Conservation (phyloP, 1,140 invertebrate genomes). For the Formica selysi region DNA sequence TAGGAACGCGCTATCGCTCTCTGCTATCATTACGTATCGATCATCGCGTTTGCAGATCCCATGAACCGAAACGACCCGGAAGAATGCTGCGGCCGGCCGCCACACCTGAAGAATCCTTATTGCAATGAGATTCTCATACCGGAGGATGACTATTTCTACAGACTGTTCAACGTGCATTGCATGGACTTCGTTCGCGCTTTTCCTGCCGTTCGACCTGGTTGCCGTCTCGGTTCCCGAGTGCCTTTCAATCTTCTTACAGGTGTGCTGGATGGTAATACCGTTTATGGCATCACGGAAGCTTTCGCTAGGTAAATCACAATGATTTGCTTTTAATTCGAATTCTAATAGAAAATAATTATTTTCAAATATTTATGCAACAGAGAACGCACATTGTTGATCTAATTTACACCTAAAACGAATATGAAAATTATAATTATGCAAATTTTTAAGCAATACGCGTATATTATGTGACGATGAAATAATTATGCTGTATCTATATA, state of each 20-base stretch:
- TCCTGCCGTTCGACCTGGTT: slow-evolving; percentile 93
- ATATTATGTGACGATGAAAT: background rate
- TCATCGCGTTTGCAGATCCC: slow-evolving; percentile 88
- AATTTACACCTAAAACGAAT: background rate
- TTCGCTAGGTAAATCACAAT: slow-evolving; percentile 88
- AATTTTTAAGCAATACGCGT: background rate
- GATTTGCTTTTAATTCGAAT: background rate
- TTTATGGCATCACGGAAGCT: slow-evolving; percentile 93
- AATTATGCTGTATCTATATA: background rate
- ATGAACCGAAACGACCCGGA: slow-evolving; percentile 94
- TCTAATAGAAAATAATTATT: slow-evolving; percentile 27
- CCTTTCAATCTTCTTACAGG: slow-evolving; percentile 95
- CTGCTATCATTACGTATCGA: slow-evolving; percentile 46
- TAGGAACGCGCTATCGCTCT: background rate
- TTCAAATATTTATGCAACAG: background rate
- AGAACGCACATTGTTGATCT: background rate
- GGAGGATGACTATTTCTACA: slow-evolving; percentile 96
- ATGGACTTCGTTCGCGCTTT: slow-evolving; percentile 96
- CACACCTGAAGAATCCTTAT: slow-evolving; percentile 94
- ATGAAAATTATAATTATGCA: background rate
- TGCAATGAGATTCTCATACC: slow-evolving; percentile 97
- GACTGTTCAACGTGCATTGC: slow-evolving; percentile 93
- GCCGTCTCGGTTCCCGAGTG: slow-evolving; percentile 92
- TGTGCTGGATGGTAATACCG: slow-evolving; percentile 93
- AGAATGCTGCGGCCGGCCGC: slow-evolving; percentile 93